Evolutionary conservation across 2,888 invertebrate genomes (phyloP).

Genomic region (Timandra comae): DNA sequence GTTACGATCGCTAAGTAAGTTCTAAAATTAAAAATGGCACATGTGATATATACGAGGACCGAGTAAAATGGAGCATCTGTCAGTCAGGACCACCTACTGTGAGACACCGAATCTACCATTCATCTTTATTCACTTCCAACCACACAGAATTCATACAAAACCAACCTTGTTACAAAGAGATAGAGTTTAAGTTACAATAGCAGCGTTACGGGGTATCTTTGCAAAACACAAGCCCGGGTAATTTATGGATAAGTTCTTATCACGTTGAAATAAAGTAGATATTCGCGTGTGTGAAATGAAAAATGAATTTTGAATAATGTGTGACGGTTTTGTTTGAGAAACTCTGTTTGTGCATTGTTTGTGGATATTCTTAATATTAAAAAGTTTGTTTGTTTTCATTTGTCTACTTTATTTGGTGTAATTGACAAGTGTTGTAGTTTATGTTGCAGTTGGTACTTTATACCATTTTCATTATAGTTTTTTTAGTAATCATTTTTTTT

Average conservation of each 20-base stretch:
- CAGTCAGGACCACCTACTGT: conserved; percentile 67
- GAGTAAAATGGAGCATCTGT: conserved; percentile 59
- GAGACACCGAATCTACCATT: conserved; percentile 57
- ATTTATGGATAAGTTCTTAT: conserved; percentile 51
- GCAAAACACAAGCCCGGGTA: conserved; percentile 37
- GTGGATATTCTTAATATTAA: conserved; percentile 7
- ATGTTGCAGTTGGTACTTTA: no score
- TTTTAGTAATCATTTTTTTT: no score
- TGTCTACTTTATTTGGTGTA: no score
- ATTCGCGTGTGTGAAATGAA: conserved; percentile 37
- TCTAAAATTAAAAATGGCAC: conserved; percentile 58
- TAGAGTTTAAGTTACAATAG: conserved; percentile 19
- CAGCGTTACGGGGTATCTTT: conserved; percentile 8
- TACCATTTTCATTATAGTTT: no score
- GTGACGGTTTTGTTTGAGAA: conserved; percentile 38
- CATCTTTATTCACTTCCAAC: conserved; percentile 59
- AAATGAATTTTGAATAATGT: conserved; percentile 47
- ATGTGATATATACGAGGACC: conserved; percentile 32
- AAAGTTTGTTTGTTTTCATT: conserved; percentile 1
- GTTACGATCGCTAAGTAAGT: conserved; percentile 10
- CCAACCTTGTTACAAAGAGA: conserved; percentile 1
- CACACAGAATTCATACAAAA: conserved; percentile 8
- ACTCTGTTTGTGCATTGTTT: conserved; percentile 25
- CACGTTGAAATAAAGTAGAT: conserved; percentile 37
- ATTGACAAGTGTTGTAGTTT: no score